These are phyloP conservation scores for Meteorus sp. DNA, from an alignment of 1,140 invertebrate genomes.

Conservation along the genomic window DNA sequence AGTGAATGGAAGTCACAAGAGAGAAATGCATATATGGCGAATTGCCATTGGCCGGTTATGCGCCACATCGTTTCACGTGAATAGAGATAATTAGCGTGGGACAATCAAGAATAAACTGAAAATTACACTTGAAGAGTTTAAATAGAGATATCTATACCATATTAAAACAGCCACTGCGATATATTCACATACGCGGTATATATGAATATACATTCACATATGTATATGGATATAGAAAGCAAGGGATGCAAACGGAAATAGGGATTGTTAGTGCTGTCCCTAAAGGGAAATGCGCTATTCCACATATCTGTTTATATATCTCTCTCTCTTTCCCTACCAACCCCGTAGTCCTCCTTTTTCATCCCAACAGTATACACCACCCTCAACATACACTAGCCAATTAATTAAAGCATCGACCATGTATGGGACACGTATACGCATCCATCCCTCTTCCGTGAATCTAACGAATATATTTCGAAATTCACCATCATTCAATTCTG, in stretches of 20 bases:
- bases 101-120: slow-evolving; percentile 1
- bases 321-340: neutral
- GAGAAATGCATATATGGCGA: too few species aligned
- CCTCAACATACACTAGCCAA: neutral
- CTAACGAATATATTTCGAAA: too few species aligned
- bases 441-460: too few species aligned
- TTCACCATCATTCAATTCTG: too few species aligned
- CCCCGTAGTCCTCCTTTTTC: too few species aligned
- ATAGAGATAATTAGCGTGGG: neutral
- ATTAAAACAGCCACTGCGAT: too few species aligned
- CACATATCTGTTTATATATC: neutral
- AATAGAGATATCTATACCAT: neutral
- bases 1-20: neutral
- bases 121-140: neutral
- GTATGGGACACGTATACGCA: too few species aligned
- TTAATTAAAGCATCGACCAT: slow-evolving; percentile 6
- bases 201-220: neutral
- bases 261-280: neutral
- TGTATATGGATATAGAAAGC: neutral
- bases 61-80: too few species aligned
- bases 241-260: neutral
- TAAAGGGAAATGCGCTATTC: neutral
- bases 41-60: neutral
- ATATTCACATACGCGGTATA: neutral
- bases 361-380: too few species aligned